Percentiles rank a stretch among this genome's conserved stretches.
Evolutionary conservation across 2,888 invertebrate genomes (phyloP).

Genomic region (Schrankia costaestrigalis): DNA sequence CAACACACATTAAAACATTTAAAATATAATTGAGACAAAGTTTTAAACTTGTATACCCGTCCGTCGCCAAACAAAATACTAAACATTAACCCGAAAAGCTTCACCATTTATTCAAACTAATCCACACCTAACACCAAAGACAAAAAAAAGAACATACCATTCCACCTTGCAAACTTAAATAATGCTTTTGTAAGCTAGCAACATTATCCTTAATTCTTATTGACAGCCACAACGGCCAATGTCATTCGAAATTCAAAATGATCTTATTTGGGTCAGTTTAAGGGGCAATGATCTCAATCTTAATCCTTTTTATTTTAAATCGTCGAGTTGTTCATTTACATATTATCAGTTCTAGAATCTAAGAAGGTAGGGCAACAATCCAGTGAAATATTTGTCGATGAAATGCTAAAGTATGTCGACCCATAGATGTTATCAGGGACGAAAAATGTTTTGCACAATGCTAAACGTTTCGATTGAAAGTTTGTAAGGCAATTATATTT

Average conservation of each 20-base stretch:
- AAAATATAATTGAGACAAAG: too few relatives aligned
- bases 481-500: too few relatives aligned
- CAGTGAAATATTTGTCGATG: constrained; percentile 71
- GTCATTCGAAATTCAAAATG: constrained; percentile 62
- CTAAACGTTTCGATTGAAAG: constrained; percentile 25
- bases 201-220: constrained; percentile 71
- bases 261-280: constrained; percentile 76
- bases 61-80: constrained; percentile 7
- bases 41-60: constrained; percentile 14
- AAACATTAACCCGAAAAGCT: constrained; percentile 27
- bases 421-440: constrained; percentile 40
- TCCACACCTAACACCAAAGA: constrained; percentile 11
- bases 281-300: constrained; percentile 62
- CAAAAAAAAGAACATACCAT: constrained; percentile 15
- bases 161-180: constrained; percentile 28
- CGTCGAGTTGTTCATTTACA: constrained; percentile 68
- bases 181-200: constrained; percentile 52
- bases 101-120: constrained; percentile 23
- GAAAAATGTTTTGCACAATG: constrained; percentile 34
- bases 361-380: constrained; percentile 65
- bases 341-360: constrained; percentile 72
- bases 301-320: constrained; percentile 70
- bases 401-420: constrained; percentile 61
- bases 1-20: too few relatives aligned
- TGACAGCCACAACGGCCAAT: constrained; percentile 60